Conservation (phyloP, 92 coral and sea anemone species). For the Zoanthus sansibaricus region DNA sequence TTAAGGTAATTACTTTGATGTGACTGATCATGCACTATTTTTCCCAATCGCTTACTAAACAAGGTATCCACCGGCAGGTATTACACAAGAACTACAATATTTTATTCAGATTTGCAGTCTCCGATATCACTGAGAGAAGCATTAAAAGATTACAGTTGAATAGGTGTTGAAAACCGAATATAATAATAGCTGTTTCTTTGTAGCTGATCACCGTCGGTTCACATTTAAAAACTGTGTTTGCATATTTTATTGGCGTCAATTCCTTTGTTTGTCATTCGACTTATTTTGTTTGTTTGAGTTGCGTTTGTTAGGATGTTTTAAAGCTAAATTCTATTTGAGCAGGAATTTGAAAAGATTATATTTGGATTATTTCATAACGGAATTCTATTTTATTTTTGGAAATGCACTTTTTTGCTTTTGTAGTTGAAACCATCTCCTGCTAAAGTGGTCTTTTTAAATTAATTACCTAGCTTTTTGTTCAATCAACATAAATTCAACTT, state of each 20-base stretch:
- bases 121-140: background rate
- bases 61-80: background rate
- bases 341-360: background rate
- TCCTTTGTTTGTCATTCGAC: background rate
- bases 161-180: background rate
- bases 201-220: background rate
- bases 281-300: background rate
- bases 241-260: background rate
- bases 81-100: background rate
- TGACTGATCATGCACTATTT: background rate
- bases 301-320: background rate
- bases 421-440: background rate
- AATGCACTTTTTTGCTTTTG: background rate
- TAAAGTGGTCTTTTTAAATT: background rate
- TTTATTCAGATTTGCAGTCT: background rate
- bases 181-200: too few species aligned
- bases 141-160: background rate
- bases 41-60: background rate
- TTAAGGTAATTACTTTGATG: background rate
- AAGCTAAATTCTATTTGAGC: background rate
- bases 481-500: background rate
- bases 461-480: background rate
- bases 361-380: background rate
- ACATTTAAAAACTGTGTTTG: background rate
- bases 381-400: background rate